Percentiles rank a stretch among this genome's conserved stretches.
These are phyloP conservation scores for Ichneumoninae sp. DNA, from an alignment of 2,888 invertebrate species.

Conservation along the genomic window DNA sequence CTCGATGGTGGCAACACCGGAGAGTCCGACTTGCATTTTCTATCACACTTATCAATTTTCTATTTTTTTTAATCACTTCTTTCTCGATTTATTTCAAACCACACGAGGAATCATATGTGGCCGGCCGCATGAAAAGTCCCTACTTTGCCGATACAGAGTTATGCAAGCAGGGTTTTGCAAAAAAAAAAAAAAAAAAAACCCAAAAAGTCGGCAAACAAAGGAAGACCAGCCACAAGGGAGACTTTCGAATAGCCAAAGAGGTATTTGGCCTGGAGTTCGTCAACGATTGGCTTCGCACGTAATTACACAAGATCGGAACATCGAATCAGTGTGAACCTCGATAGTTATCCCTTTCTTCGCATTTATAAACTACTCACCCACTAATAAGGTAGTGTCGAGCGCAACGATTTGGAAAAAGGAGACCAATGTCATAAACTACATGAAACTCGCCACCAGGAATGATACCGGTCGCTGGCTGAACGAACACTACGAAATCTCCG, in stretches of 20 bases:
- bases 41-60: neutral
- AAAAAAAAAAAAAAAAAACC: no score
- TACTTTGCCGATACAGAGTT: no score
- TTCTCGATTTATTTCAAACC: neutral
- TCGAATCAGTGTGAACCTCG: neutral
- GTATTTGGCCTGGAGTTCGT: no score
- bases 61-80: neutral
- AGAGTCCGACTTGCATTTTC: neutral
- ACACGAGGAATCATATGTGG: neutral
- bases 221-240: no score
- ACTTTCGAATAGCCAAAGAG: no score
- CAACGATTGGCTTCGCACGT: no score
- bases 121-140: no score
- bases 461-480: slow-evolving; percentile 1
- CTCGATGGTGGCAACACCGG: neutral
- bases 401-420: neutral
- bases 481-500: neutral
- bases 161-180: no score
- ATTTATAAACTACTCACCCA: neutral
- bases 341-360: neutral
- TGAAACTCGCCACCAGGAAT: neutral
- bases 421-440: slow-evolving; percentile 24
- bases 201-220: no score
- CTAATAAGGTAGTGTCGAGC: neutral
- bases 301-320: neutral